Conservation (phyloP, 2,113 vertebrate species). For the Sinosuthora webbiana region DNA sequence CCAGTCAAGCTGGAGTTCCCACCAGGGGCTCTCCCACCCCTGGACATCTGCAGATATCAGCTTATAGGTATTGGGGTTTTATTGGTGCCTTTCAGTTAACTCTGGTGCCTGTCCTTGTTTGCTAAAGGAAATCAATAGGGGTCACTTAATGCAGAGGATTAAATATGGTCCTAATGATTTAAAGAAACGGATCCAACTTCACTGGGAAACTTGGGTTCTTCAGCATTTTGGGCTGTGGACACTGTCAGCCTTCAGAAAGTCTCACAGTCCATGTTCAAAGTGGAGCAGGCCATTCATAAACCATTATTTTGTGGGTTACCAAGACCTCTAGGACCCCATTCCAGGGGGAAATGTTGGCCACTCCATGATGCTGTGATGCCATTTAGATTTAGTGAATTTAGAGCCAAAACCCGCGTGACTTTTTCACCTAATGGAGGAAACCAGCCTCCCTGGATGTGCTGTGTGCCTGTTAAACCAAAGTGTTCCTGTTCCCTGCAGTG, state of each 20-base stretch:
- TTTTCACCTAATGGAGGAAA: neutral
- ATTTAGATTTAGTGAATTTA: neutral
- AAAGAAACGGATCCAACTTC: neutral
- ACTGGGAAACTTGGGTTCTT: neutral
- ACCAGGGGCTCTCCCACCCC: neutral
- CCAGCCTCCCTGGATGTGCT: neutral
- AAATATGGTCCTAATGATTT: neutral
- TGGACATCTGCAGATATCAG: neutral
- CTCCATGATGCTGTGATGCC: neutral
- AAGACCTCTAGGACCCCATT: neutral
- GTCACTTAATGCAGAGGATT: neutral
- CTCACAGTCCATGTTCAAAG: neutral
- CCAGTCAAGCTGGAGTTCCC: neutral
- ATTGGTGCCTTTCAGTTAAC: neutral
- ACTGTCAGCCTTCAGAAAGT: neutral
- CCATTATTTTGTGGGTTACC: neutral
- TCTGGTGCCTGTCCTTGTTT: neutral
- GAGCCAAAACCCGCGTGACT: neutral
- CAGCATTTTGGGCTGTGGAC: neutral
- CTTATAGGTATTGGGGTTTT: neutral
- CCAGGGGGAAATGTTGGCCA: neutral
- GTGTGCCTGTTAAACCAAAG: neutral
- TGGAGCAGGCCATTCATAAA: neutral
- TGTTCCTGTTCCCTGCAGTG: conserved; percentile 77
- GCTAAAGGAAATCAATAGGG: neutral